A percentile compares a stretch with the other conserved stretches of the same genome.
These are phyloP conservation scores for Parazoanthus swiftii DNA, from an alignment of 92 coral and sea anemone species.

Conservation along the genomic window DNA sequence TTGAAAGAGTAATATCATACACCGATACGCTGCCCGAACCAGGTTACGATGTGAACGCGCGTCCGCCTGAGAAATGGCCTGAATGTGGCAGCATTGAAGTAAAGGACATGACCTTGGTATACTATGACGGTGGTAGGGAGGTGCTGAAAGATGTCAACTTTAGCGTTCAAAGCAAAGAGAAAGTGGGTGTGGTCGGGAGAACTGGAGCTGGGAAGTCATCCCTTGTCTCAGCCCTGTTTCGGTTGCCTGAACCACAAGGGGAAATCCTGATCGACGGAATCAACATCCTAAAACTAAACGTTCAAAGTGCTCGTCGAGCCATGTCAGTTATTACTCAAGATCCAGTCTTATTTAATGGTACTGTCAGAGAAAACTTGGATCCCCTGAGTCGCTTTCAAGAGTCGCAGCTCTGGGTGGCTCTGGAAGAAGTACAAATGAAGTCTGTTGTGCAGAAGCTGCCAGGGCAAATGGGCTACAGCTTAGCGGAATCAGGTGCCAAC, in stretches of 20 bases:
- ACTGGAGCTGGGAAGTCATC: constrained; percentile 20
- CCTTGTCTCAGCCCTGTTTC: not conserved
- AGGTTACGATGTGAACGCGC: not conserved
- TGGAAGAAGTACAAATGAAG: not conserved
- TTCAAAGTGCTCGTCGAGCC: not conserved
- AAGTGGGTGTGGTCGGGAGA: constrained; percentile 13
- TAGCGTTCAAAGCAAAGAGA: not conserved
- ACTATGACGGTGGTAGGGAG: constrained; percentile 6
- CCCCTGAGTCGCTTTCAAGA: not conserved
- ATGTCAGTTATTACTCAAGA: constrained; percentile 17
- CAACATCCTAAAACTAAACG: not conserved
- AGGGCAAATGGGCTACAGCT: not conserved
- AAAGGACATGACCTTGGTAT: constrained; percentile 2
- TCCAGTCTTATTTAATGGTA: constrained; percentile 16
- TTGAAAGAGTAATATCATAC: constrained; percentile 1
- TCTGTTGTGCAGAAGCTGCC: not conserved
- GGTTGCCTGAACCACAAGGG: constrained; percentile 10
- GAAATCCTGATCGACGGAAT: constrained; percentile 13
- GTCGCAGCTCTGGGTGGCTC: not conserved
- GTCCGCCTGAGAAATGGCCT: constrained; percentile 3
- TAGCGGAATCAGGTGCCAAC: not conserved
- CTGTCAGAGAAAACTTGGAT: constrained; percentile 8
- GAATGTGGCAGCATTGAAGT: not conserved
- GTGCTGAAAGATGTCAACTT: constrained; percentile 8
- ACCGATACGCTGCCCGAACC: not conserved